phyloP scores from a whole-genome alignment of 1,140 invertebrate species.

The Teleopsis dalmanni region DNA sequence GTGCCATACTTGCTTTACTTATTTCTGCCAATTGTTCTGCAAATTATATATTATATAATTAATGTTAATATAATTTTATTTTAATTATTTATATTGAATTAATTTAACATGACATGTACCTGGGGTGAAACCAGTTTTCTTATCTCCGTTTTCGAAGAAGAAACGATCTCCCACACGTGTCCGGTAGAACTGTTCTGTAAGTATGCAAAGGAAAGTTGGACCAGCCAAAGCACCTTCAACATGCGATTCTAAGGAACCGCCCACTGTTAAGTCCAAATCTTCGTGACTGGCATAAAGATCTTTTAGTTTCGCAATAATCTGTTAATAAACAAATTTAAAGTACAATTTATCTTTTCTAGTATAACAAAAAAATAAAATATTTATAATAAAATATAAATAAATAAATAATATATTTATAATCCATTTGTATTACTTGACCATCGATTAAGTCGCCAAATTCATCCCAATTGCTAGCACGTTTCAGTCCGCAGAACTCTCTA shows the following conservation, averaged over 20 bases:
- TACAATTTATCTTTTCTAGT: no score
- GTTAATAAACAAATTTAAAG: slow-evolving; percentile 11
- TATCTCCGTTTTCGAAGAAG: slow-evolving; percentile 72
- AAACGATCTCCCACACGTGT: slow-evolving; percentile 74
- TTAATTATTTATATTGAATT: not conserved
- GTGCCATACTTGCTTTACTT: slow-evolving; percentile 70
- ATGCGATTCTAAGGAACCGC: slow-evolving; percentile 69
- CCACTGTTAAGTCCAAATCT: slow-evolving; percentile 85
- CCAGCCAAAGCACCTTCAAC: slow-evolving; percentile 73
- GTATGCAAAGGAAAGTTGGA: slow-evolving; percentile 86
- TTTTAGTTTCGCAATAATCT: slow-evolving; percentile 60
- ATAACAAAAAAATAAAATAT: not conserved
- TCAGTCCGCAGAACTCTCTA: slow-evolving; percentile 70
- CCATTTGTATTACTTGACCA: slow-evolving; percentile 47
- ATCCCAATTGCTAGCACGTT: slow-evolving; percentile 61
- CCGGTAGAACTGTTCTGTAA: slow-evolving; percentile 81
- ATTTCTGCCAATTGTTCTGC: slow-evolving; percentile 79
- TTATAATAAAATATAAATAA: not conserved
- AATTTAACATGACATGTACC: slow-evolving; percentile 49
- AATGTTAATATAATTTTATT: not conserved
- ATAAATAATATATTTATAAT: not conserved
- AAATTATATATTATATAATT: slow-evolving; percentile 18
- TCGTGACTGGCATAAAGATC: slow-evolving; percentile 61
- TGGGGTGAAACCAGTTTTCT: slow-evolving; percentile 60
- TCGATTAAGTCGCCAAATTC: slow-evolving; percentile 70